phyloP scores from a whole-genome alignment of 2,888 invertebrate genomes.

The Gymnocheta viridis region DNA sequence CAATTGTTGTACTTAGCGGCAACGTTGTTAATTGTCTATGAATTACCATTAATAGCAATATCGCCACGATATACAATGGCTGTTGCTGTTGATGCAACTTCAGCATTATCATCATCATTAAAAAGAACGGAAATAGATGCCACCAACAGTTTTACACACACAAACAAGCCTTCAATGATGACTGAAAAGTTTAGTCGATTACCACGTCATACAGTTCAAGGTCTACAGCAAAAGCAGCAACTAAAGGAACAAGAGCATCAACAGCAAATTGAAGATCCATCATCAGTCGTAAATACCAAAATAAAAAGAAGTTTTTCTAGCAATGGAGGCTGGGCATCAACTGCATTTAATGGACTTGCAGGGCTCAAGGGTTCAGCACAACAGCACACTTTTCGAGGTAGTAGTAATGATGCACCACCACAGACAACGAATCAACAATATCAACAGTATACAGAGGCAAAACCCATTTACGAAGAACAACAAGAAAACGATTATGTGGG shows the following conservation, averaged over 20 bases:
- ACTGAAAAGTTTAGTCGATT: conserved; percentile 72
- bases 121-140: conserved; percentile 70
- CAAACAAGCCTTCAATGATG: conserved; percentile 69
- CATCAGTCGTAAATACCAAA: conserved; percentile 35
- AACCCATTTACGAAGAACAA: conserved; percentile 79
- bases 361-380: conserved; percentile 76
- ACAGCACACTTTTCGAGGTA: conserved; percentile 75
- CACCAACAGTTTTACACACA: conserved; percentile 71
- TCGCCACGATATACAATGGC: conserved; percentile 46
- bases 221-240: conserved; percentile 61
- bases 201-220: conserved; percentile 63
- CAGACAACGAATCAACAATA: conserved; percentile 30
- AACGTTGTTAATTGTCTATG: conserved; percentile 74
- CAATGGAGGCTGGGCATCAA: conserved; percentile 61
- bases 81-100: conserved; percentile 43
- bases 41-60: conserved; percentile 67
- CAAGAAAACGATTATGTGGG: conserved; percentile 76
- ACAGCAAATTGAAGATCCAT: conserved; percentile 63
- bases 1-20: conserved; percentile 75
- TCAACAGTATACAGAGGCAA: conserved; percentile 71
- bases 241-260: conserved; percentile 22
- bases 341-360: conserved; percentile 76
- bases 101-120: conserved; percentile 47
- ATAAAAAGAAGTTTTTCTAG: conserved; percentile 71
- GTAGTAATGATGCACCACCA: conserved; percentile 32